Evolutionary conservation across 2,888 invertebrate genomes (phyloP).

Genomic region (Agrenia bidenticulata): DNA sequence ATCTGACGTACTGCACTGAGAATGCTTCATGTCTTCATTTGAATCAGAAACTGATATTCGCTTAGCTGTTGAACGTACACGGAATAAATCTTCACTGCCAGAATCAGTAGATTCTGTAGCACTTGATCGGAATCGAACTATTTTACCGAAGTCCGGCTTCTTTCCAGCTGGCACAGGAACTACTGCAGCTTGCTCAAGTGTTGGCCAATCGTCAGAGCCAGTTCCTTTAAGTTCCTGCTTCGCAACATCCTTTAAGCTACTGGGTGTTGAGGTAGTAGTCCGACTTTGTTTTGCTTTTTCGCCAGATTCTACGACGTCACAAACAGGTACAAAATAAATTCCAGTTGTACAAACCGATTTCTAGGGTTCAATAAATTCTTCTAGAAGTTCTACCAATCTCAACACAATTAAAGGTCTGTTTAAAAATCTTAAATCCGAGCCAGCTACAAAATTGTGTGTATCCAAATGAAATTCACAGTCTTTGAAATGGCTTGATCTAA

Average conservation of each 20-base stretch:
- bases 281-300: neutral
- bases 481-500: too few relatives aligned
- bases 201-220: conserved; percentile 87
- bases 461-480: too few relatives aligned
- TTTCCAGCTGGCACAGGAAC: conserved; percentile 54
- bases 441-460: too few relatives aligned
- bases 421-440: too few relatives aligned
- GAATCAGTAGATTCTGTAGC: conserved; percentile 48
- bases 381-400: too few relatives aligned
- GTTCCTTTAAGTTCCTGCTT: too few relatives aligned
- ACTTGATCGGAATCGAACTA: conserved; percentile 37
- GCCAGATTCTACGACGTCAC: neutral
- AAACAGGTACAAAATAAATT: too few relatives aligned
- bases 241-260: neutral
- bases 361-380: too few relatives aligned
- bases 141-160: conserved; percentile 33
- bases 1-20: conserved; percentile 14
- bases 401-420: too few relatives aligned
- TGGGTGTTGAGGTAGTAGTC: too few relatives aligned
- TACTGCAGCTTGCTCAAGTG: conserved; percentile 66
- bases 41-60: conserved; percentile 10
- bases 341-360: too few relatives aligned
- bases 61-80: neutral
- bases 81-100: conserved; percentile 39
- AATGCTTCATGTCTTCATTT: conserved; percentile 15